Percentiles rank a stretch among this genome's conserved stretches.
Conservation (phyloP, 2,888 invertebrate species). For the Gortyna flavago region DNA sequence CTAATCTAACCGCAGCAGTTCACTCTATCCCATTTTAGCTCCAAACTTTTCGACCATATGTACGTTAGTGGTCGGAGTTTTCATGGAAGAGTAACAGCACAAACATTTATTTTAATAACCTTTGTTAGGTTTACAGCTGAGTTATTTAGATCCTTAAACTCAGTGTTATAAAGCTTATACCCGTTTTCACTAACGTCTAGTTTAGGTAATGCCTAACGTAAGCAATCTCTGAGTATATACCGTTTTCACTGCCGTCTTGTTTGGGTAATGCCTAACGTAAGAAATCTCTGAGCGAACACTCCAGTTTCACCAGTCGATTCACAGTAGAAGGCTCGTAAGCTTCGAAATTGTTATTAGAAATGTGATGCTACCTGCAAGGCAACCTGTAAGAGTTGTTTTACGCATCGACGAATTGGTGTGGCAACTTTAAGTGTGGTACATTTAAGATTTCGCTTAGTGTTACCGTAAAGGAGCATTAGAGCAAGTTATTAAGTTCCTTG, state of each 20-base stretch:
- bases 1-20: constrained; percentile 32
- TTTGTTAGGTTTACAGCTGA: background rate
- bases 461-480: background rate
- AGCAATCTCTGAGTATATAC: too few species aligned
- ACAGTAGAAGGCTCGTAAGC: background rate
- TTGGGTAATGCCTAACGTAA: background rate
- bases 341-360: background rate
- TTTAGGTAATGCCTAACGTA: background rate
- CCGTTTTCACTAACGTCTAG: background rate
- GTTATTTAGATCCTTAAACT: constrained; percentile 1
- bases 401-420: background rate
- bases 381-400: too few species aligned
- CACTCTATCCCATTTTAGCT: constrained; percentile 31
- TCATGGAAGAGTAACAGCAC: constrained; percentile 10
- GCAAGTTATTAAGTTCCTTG: background rate
- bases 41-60: constrained; percentile 32
- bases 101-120: constrained; percentile 23
- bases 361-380: background rate
- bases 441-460: background rate
- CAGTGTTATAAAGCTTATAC: background rate
- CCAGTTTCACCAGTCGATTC: too few species aligned
- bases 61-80: constrained; percentile 25
- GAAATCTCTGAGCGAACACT: background rate
- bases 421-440: background rate
- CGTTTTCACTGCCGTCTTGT: background rate